Evolutionary conservation across 2,113 vertebrate species (phyloP).

Genomic region (Tragulus kanchil): DNA sequence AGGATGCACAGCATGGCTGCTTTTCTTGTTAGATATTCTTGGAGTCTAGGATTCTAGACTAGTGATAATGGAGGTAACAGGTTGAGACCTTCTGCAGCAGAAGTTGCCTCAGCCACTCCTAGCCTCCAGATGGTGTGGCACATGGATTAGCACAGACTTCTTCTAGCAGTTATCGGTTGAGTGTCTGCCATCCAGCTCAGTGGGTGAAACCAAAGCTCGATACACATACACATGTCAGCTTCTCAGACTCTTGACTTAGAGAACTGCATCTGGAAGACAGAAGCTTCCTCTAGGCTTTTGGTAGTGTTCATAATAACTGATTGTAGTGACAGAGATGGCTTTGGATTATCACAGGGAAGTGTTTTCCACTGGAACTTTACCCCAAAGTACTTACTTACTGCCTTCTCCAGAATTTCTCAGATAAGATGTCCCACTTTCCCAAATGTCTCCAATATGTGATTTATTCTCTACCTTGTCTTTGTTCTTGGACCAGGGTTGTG

Average conservation of each 20-base stretch:
- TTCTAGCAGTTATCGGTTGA: background rate
- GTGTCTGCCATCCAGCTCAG: background rate
- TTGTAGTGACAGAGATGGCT: background rate
- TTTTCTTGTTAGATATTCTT: background rate
- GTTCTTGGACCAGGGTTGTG: background rate
- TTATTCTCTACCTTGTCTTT: slow-evolving; percentile 1
- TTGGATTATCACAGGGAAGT: background rate
- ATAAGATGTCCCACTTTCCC: background rate
- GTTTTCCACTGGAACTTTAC: slow-evolving; percentile 26
- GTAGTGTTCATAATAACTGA: background rate
- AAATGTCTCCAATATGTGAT: background rate
- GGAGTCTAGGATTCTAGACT: background rate
- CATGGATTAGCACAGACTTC: background rate
- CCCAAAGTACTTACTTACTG: background rate
- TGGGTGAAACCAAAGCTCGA: background rate
- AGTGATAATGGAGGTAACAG: background rate
- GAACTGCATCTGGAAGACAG: background rate
- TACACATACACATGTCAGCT: background rate
- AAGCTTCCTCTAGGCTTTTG: background rate
- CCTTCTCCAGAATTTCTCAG: background rate
- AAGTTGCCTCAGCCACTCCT: background rate
- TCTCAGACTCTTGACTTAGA: slow-evolving; percentile 46
- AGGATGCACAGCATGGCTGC: background rate
- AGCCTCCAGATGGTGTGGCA: background rate
- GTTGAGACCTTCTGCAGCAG: background rate